Conservation (phyloP, 2,113 vertebrate species). For the Numida meleagris region DNA sequence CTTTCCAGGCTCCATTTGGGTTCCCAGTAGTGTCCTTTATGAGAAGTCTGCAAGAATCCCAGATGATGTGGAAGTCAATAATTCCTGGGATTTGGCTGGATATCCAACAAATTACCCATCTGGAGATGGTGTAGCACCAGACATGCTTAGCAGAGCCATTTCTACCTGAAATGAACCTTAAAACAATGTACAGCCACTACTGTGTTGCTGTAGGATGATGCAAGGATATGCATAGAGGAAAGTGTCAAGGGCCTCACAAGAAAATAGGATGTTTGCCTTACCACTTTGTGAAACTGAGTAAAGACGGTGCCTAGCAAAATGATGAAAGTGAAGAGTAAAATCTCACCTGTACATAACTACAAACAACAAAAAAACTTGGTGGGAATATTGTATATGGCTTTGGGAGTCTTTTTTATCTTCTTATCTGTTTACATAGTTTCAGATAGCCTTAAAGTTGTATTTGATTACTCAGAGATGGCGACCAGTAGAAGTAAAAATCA, state of each 20-base stretch:
- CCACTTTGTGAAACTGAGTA: neutral
- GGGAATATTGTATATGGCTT: neutral
- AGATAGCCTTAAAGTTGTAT: neutral
- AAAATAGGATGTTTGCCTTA: neutral
- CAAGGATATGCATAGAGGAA: neutral
- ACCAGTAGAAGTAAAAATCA: neutral
- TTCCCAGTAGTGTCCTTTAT: neutral
- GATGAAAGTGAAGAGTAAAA: neutral
- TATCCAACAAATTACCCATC: neutral
- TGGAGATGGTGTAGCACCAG: neutral
- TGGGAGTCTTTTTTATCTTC: accelerated
- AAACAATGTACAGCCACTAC: neutral
- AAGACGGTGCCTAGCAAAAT: neutral
- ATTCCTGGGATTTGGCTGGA: neutral
- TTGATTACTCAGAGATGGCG: neutral
- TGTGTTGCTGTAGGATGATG: neutral
- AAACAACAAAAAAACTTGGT: neutral
- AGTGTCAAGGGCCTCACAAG: neutral
- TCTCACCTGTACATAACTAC: neutral
- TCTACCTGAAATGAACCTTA: neutral
- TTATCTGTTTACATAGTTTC: neutral
- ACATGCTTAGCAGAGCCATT: neutral
- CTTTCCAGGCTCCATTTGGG: neutral
- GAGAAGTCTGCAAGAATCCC: neutral
- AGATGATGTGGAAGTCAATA: neutral